phyloP scores from a whole-genome alignment of 2,888 invertebrate species.

The Nebria salina region DNA sequence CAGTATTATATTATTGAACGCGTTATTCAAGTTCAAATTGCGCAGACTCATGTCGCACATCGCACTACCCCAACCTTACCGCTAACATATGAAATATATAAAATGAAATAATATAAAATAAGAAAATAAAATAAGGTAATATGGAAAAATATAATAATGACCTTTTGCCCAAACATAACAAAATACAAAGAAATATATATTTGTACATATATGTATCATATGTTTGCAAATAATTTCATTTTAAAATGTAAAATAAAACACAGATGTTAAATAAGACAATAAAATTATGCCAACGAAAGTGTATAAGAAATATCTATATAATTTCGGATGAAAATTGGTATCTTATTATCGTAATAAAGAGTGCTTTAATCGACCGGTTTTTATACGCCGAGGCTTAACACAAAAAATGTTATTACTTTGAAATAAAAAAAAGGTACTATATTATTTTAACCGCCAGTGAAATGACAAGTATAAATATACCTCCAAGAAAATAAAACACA shows the following conservation, averaged over 20 bases:
- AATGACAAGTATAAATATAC: background rate
- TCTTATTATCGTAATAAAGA: background rate
- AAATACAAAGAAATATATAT: too few species aligned
- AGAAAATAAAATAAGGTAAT: background rate
- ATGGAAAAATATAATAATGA: too few species aligned
- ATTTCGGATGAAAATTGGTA: background rate
- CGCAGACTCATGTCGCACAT: background rate
- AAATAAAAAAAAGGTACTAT: background rate
- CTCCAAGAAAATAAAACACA: too few species aligned
- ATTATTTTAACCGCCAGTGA: background rate
- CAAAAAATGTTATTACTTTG: background rate
- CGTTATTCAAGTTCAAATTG: background rate
- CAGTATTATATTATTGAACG: slow-evolving; percentile 1
- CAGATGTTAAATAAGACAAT: background rate
- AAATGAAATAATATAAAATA: background rate
- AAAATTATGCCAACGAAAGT: background rate
- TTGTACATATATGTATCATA: background rate
- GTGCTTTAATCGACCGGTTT: background rate
- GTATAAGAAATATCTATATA: background rate
- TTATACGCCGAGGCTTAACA: background rate
- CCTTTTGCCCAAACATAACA: too few species aligned
- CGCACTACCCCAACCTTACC: background rate
- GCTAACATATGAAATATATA: background rate
- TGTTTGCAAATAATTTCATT: background rate
- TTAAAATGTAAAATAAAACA: background rate